Base-by-base conservation (phyloP, 2,797 vertebrate species). In the Lacerta bilineata region DNA sequence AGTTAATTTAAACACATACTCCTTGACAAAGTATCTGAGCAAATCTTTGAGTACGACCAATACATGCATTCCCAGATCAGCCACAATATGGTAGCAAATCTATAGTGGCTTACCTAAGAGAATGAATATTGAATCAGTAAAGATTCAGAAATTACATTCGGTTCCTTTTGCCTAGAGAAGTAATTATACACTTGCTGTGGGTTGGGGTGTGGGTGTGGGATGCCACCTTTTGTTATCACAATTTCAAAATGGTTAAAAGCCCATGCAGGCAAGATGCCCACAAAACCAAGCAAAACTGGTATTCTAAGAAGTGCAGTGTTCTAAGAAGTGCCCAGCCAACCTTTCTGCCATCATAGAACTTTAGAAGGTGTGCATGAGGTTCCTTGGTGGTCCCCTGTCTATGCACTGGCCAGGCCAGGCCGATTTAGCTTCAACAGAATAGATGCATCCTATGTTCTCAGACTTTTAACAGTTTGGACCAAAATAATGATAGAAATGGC, bases 101-200 rank as follows among this genome's bases (percentile, higher is more conserved):
- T 69, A 79, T 78, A 86, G 43, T 6, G 33, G 85, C 20, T 15
- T 79, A 79, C 29, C 10, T 18, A 27, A 74, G n/a, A 74, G 15
- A 74, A 36, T 74, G n/a, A 86, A 50, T 79, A 39, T 69, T 55
- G 7, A 79, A n/a, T 68, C 46, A 75, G 20, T 29, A 23, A 46
- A 50, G 39, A 86, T 86, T 86, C 43, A 86, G 29, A 41, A 85
- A 85, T 85, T 85, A 66, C 68, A 29, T 78, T 86, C 13, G 36
- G 41, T 69, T 69, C 85, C 76, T 36, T 17, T 79, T 55, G 64
- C 25, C 46, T 71, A 10, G 23, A 80, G 8, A 80, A 68, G 68
- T 43, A 55, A 33, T 18, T 80, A 20, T 59, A 41, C 17, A 79
- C 6, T 86, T 5, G 71, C 8, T 50, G 61, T 33, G 33, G 33